A percentile compares a stretch with the other conserved stretches of the same genome.
phyloP scores from a whole-genome alignment of 2,113 vertebrate species.

The Ptilorrhoa leucosticta region DNA sequence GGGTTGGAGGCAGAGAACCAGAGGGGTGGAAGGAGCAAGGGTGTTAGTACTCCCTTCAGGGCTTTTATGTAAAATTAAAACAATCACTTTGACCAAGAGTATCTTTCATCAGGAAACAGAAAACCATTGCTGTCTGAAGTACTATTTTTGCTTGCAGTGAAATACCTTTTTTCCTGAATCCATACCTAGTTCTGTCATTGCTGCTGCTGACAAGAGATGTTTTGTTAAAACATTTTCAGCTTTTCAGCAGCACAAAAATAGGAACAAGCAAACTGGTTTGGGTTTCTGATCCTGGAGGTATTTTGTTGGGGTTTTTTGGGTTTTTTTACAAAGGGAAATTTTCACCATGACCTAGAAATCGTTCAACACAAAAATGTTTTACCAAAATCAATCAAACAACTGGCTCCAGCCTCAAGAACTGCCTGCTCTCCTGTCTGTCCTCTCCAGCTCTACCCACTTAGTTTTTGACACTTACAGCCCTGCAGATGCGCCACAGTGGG shows the following conservation, averaged over 20 bases:
- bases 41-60: background rate
- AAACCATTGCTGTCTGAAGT: background rate
- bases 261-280: background rate
- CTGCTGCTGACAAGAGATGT: background rate
- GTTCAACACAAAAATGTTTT: background rate
- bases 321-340: background rate
- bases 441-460: background rate
- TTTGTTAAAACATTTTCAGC: background rate
- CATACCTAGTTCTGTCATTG: background rate
- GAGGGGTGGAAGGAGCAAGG: background rate
- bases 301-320: background rate
- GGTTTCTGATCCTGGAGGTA: background rate
- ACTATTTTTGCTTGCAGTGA: background rate
- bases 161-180: background rate
- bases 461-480: background rate
- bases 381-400: background rate
- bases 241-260: background rate
- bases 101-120: background rate
- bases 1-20: background rate
- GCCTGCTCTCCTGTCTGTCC: background rate
- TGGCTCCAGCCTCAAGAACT: background rate
- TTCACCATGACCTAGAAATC: background rate
- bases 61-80: background rate
- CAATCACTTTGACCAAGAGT: background rate
- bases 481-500: fast-evolving